A percentile compares a stretch with the other conserved stretches of the same genome.
Conservation (phyloP, 2,113 vertebrate genomes). For the Actinemys pallida region DNA sequence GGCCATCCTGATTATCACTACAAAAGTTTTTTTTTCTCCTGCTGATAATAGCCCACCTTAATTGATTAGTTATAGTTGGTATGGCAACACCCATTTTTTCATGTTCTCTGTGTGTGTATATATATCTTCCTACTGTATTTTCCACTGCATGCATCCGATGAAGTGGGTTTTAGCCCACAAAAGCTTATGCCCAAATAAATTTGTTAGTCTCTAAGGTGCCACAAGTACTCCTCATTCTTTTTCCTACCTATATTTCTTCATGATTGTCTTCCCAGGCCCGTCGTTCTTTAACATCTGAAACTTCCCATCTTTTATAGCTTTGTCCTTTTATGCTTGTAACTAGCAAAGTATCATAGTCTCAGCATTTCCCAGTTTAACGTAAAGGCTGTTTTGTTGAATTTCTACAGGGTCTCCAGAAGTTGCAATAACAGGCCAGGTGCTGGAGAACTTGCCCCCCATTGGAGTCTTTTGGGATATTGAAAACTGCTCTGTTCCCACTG, state of each 20-base stretch:
- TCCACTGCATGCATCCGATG: too few species aligned
- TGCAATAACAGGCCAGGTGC: conserved; percentile 77
- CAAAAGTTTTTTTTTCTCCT: too few species aligned
- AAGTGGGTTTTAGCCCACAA: too few species aligned
- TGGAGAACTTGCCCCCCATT: conserved; percentile 94
- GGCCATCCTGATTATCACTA: too few species aligned
- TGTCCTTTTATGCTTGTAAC: not conserved
- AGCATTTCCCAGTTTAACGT: not conserved
- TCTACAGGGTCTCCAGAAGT: conserved; percentile 88
- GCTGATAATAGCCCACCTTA: too few species aligned
- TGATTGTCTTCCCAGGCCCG: not conserved
- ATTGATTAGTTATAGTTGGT: too few species aligned
- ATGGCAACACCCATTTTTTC: too few species aligned
- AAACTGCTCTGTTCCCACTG: conserved; percentile 95
- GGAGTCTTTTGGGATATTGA: conserved; percentile 99
- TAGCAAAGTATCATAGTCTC: accelerated
- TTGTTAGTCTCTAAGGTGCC: too few species aligned
- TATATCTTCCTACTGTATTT: too few species aligned
- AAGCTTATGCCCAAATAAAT: too few species aligned
- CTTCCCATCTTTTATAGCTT: not conserved
- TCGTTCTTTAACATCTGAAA: not conserved
- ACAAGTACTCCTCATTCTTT: too few species aligned
- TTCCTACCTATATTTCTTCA: not conserved
- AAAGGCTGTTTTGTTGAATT: conserved; percentile 34
- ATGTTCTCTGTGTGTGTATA: too few species aligned